Base-by-base conservation (phyloP, 1,140 invertebrate species). In the Zaprionus capensis region DNA sequence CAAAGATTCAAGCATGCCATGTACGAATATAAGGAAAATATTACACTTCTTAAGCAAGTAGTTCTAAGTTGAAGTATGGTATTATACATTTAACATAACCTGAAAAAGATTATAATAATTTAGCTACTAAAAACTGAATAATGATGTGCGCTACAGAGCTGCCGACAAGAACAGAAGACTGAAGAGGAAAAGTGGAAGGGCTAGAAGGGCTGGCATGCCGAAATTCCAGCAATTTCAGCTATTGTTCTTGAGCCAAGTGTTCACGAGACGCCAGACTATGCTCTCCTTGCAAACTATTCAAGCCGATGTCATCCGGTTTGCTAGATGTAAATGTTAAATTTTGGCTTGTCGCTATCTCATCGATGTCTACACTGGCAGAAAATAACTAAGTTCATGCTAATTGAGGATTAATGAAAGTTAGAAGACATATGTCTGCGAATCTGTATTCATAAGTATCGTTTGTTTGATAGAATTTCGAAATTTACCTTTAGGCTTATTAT, bases 401-500 rank as follows among this genome's bases (percentile, higher is more conserved):
- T 9, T 31, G 28, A 31, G 7, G 1, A 31, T 9, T 31, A 2
- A 31, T 31, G 28, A n/a, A 44, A 41, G 1, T 5, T 3, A 41
- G 4, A 41, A 41, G 38, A 1, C 1, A 4, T 31, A 9, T 31
- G 28, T 31, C 2, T 31, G 2, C 24, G 24, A 24, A 0, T 24
- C 24, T 24, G 24, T 24, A 24, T 24, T 2, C 24, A 24, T 24
- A 24, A 24, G 24, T 22, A 22, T 22, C 1, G 22, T 24, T 24
- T 4, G 28, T 31, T 31, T 31, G 28, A 31, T 31, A 31, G 2
- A 46, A 62, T 20, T 41, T 14, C 4, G 31, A 22, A 22, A 9
- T 73, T 79, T 73, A 92, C 91, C 81, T 78, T 92, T 92, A 2
- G 67, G 71, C 49, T 91, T 92, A 26, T 91, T 83, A 66, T 91